Percentiles rank a stretch among this genome's conserved stretches.
Conservation (phyloP, 2,797 vertebrate species). For the Macroramphosus scolopax region DNA sequence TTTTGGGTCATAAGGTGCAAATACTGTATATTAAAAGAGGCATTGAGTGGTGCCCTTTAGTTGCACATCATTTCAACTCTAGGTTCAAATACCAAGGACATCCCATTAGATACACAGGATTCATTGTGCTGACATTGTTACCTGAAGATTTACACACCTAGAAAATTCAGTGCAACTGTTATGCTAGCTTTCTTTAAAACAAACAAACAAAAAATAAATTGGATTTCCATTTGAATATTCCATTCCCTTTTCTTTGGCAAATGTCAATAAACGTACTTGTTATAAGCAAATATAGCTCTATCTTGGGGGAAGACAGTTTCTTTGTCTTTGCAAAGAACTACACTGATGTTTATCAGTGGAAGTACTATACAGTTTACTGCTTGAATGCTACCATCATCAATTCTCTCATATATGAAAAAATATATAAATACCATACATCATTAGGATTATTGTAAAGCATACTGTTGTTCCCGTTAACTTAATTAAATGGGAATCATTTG, state of each 20-base stretch:
- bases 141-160: constrained; percentile 90
- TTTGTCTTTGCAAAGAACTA: constrained; percentile 60
- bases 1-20: constrained; percentile 82
- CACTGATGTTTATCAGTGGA: constrained; percentile 57
- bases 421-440: constrained; percentile 37
- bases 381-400: constrained; percentile 37
- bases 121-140: constrained; percentile 90
- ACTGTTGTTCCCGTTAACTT: constrained; percentile 29
- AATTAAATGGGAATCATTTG: constrained; percentile 37
- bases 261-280: constrained; percentile 69
- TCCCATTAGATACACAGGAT: constrained; percentile 78
- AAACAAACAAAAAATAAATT: constrained; percentile 13
- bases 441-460: constrained; percentile 49
- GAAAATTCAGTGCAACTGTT: constrained; percentile 82
- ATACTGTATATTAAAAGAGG: constrained; percentile 78
- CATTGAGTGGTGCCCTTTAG: constrained; percentile 71
- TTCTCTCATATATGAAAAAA: constrained; percentile 47
- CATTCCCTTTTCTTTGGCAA: constrained; percentile 82
- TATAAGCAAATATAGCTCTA: constrained; percentile 59
- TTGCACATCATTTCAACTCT: constrained; percentile 70
- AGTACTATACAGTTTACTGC: constrained; percentile 55
- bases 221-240: constrained; percentile 67
- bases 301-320: constrained; percentile 67
- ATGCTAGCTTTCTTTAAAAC: constrained; percentile 62
- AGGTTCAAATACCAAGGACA: constrained; percentile 57